Evolutionary conservation across 2,888 invertebrate species (phyloP).

Genomic region (Tetranychus piercei): DNA sequence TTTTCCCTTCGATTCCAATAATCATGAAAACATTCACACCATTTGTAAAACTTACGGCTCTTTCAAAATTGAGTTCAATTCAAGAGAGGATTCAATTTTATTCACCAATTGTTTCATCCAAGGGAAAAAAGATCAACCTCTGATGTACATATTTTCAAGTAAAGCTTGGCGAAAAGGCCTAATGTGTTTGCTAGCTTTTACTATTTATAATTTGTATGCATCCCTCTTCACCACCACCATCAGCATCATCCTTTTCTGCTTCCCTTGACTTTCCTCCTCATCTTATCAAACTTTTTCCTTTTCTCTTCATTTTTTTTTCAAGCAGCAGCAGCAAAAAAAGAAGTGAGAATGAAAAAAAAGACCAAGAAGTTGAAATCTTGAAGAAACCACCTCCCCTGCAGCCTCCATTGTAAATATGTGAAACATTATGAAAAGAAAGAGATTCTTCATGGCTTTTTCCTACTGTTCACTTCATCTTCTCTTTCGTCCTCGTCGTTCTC

Average conservation of each 20-base stretch:
- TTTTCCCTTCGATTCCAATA: neutral
- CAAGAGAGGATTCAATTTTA: no score
- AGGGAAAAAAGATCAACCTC: no score
- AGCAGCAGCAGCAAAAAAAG: neutral
- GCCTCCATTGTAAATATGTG: neutral
- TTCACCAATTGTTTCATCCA: no score
- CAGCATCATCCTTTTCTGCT: neutral
- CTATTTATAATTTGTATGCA: neutral
- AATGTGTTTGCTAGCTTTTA: no score
- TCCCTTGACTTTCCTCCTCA: neutral
- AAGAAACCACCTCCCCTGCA: neutral
- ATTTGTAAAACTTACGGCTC: neutral
- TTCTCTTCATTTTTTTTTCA: neutral
- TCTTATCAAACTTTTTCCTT: neutral
- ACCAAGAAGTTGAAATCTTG: neutral
- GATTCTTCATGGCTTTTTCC: neutral
- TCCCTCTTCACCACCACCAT: neutral
- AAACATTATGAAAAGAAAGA: neutral
- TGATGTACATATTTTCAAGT: no score
- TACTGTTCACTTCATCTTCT: neutral
- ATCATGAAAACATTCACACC: neutral
- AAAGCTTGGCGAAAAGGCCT: no score
- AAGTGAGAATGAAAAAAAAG: neutral
- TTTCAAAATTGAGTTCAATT: no score
- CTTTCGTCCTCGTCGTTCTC: neutral